Percentiles rank a stretch among this genome's conserved stretches.
phyloP scores from a whole-genome alignment of 2,888 invertebrate genomes.

The Marronus borbonicus region DNA sequence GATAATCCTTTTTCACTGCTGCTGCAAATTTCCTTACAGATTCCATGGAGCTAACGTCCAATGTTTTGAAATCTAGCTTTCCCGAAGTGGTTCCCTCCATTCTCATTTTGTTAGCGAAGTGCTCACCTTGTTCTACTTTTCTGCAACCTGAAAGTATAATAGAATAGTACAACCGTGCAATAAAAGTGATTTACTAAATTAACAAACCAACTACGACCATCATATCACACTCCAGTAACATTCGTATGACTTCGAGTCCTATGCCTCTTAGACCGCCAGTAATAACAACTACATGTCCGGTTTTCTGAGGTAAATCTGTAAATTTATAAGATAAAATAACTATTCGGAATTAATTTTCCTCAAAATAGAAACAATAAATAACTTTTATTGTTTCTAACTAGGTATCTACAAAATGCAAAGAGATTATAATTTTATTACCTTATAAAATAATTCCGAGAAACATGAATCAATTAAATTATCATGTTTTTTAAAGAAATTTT shows the following conservation, averaged over 20 bases:
- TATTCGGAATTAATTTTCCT: no score
- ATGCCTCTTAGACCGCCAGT: constrained; percentile 93
- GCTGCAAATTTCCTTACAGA: constrained; percentile 85
- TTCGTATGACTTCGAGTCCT: constrained; percentile 83
- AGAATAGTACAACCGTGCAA: not conserved
- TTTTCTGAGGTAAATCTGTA: constrained; percentile 67
- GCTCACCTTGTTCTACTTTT: constrained; percentile 74
- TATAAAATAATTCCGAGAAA: no score
- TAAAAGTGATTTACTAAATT: not conserved
- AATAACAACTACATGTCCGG: constrained; percentile 82
- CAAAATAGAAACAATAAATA: no score
- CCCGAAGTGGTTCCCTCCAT: constrained; percentile 73
- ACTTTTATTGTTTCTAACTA: no score
- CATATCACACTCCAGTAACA: constrained; percentile 84
- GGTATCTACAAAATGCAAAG: no score
- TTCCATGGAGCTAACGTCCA: constrained; percentile 84
- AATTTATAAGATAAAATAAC: not conserved
- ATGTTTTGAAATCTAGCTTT: constrained; percentile 77
- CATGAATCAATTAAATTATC: no score
- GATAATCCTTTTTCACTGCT: constrained; percentile 76
- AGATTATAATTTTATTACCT: no score
- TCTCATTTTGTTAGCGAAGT: constrained; percentile 71
- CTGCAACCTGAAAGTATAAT: constrained; percentile 78
- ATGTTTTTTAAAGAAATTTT: no score
- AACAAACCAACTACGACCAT: constrained; percentile 81